phyloP scores from a whole-genome alignment of 1,140 invertebrate species.

The Drosophila ohnishii region DNA sequence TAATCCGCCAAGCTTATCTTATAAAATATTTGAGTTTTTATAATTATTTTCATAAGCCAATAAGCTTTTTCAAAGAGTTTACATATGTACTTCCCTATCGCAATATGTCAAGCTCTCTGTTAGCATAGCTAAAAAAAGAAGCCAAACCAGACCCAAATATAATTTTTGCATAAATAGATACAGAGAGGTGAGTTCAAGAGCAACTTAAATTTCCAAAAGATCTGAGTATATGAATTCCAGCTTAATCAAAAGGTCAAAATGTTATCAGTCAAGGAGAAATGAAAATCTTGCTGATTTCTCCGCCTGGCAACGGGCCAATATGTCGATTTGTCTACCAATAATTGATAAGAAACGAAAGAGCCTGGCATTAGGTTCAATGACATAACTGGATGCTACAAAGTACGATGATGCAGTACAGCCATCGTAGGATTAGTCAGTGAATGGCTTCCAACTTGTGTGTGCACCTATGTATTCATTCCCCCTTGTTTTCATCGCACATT shows the following conservation, averaged over 20 bases:
- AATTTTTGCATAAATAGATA: conserved; percentile 48
- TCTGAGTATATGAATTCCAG: neutral
- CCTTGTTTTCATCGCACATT: conserved; percentile 7
- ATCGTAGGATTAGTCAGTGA: conserved; percentile 19
- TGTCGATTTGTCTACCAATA: conserved; percentile 28
- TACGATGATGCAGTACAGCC: conserved; percentile 15
- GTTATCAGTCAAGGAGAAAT: conserved; percentile 26
- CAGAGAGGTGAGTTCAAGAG: conserved; percentile 18
- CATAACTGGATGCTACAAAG: conserved; percentile 33
- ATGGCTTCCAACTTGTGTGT: conserved; percentile 5
- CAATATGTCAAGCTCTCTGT: neutral
- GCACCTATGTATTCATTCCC: conserved; percentile 2
- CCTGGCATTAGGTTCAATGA: conserved; percentile 57
- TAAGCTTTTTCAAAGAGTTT: conserved; percentile 1
- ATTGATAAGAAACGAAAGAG: conserved; percentile 49
- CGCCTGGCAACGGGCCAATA: conserved; percentile 49
- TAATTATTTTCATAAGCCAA: neutral
- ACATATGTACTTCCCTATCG: neutral
- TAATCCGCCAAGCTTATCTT: too few species aligned
- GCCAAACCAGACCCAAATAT: conserved; percentile 27
- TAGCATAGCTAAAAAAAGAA: conserved; percentile 10
- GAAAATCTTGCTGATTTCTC: conserved; percentile 9
- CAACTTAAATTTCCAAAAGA: conserved; percentile 20
- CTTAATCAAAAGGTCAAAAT: conserved; percentile 32
- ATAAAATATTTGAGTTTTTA: too few species aligned